Conservation (phyloP, 2,113 vertebrate species). For the Centropus unirufus region DNA sequence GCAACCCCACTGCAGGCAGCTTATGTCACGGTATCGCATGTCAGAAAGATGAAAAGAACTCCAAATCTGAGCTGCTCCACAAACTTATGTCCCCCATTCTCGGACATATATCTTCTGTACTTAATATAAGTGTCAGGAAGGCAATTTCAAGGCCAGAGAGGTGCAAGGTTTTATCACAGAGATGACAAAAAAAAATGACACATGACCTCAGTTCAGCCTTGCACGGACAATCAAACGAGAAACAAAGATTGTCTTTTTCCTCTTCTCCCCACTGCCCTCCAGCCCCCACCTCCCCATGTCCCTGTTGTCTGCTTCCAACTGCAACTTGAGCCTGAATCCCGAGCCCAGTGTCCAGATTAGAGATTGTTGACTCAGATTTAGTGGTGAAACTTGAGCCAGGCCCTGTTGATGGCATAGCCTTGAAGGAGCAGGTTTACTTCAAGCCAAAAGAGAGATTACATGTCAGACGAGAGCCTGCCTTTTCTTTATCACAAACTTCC, state of each 20-base stretch:
- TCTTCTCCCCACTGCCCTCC: conserved; percentile 15
- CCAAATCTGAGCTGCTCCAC: conserved; percentile 75
- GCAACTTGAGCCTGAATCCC: conserved; percentile 82
- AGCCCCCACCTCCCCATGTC: conserved; percentile 59
- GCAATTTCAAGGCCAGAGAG: conserved; percentile 68
- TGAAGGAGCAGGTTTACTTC: conserved; percentile 82
- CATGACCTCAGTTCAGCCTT: conserved; percentile 56
- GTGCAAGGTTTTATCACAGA: conserved; percentile 75
- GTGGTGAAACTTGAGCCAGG: conserved; percentile 83
- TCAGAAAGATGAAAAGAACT: conserved; percentile 81
- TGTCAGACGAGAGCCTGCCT: conserved; percentile 81
- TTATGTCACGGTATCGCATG: conserved; percentile 79
- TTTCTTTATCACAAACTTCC: conserved; percentile 84
- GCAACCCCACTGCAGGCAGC: conserved; percentile 79
- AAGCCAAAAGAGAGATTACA: conserved; percentile 83
- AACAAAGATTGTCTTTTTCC: conserved; percentile 83
- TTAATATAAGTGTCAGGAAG: conserved; percentile 71
- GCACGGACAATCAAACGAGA: conserved; percentile 68
- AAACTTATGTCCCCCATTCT: conserved; percentile 70
- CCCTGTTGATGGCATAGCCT: conserved; percentile 84
- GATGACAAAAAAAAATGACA: conserved; percentile 72
- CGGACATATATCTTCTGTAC: conserved; percentile 65
- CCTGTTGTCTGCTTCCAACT: conserved; percentile 80
- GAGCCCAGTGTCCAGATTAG: conserved; percentile 87
- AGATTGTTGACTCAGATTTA: conserved; percentile 91